Percentiles rank a stretch among this genome's conserved stretches.
Evolutionary conservation across 2,888 invertebrate genomes (phyloP).

Genomic region (Tinea pellionella): DNA sequence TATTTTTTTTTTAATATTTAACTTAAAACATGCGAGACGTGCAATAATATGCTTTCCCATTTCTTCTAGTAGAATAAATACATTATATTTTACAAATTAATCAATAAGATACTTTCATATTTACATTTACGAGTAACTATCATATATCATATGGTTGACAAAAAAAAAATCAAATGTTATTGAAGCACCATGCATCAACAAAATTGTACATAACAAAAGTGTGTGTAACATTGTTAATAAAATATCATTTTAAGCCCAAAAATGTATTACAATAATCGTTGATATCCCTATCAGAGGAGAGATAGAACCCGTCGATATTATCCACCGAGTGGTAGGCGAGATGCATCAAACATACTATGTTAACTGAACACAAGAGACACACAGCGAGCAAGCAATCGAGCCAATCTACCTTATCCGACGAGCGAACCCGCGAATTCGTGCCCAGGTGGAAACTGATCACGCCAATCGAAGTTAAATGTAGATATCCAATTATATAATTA

Average conservation of each 20-base stretch:
- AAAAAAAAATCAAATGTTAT: neutral
- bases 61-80: neutral
- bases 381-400: constrained; percentile 77
- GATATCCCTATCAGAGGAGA: constrained; percentile 40
- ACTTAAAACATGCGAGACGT: neutral
- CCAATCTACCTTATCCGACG: constrained; percentile 86
- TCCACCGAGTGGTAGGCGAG: constrained; percentile 58
- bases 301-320: constrained; percentile 22
- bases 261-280: constrained; percentile 46
- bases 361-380: constrained; percentile 74
- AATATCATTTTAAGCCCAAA: constrained; percentile 30
- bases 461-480: neutral
- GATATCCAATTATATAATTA: constrained; percentile 25
- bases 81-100: neutral
- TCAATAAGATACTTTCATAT: neutral
- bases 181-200: constrained; percentile 12
- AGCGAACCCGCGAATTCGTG: constrained; percentile 71
- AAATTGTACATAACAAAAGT: neutral
- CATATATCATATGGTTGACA: neutral
- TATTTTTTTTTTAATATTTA: neutral
- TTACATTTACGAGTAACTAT: neutral
- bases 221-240: neutral
- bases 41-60: too few relatives aligned
- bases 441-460: constrained; percentile 63
- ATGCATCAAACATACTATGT: constrained; percentile 74